Percentiles rank a stretch among this genome's conserved stretches.
phyloP scores from a whole-genome alignment of 2,113 vertebrate genomes.

The Scomber scombrus region DNA sequence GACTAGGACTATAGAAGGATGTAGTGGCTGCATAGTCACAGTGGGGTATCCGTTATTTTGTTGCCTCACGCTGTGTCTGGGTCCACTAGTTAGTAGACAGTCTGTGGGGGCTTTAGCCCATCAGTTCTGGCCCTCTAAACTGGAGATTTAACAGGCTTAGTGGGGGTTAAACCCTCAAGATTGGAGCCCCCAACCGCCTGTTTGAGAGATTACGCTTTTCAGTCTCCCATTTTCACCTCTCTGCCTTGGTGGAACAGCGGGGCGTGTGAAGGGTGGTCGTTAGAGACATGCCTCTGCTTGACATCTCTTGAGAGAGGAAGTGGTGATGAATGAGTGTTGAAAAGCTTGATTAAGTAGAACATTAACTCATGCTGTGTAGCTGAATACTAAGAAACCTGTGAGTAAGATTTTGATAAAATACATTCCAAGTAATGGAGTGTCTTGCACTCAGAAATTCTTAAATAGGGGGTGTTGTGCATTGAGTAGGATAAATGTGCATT shows the following conservation, averaged over 20 bases:
- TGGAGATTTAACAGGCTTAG: constrained; percentile 71
- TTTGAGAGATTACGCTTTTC: constrained; percentile 73
- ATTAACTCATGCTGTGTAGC: constrained; percentile 43
- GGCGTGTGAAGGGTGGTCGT: constrained; percentile 49
- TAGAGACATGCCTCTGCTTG: constrained; percentile 72
- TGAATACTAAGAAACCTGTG: constrained; percentile 28
- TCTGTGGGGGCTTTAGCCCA: constrained; percentile 59
- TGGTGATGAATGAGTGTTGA: constrained; percentile 62
- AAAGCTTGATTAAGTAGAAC: constrained; percentile 59
- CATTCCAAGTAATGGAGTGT: neutral
- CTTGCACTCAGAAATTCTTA: neutral
- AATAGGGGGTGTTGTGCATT: neutral
- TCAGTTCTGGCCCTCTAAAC: constrained; percentile 76
- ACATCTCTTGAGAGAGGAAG: constrained; percentile 62
- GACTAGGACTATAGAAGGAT: neutral
- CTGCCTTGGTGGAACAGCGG: constrained; percentile 48
- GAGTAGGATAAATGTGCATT: constrained; percentile 9
- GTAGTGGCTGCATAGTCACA: constrained; percentile 1
- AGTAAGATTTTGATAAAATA: constrained; percentile 2
- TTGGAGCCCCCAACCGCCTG: constrained; percentile 60
- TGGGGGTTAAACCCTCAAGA: constrained; percentile 68
- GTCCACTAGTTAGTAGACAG: constrained; percentile 33
- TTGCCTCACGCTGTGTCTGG: constrained; percentile 31
- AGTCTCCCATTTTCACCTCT: constrained; percentile 77
- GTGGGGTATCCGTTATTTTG: constrained; percentile 12